Conservation (phyloP, 2,888 invertebrate genomes). For the Campopleginae sp. region DNA sequence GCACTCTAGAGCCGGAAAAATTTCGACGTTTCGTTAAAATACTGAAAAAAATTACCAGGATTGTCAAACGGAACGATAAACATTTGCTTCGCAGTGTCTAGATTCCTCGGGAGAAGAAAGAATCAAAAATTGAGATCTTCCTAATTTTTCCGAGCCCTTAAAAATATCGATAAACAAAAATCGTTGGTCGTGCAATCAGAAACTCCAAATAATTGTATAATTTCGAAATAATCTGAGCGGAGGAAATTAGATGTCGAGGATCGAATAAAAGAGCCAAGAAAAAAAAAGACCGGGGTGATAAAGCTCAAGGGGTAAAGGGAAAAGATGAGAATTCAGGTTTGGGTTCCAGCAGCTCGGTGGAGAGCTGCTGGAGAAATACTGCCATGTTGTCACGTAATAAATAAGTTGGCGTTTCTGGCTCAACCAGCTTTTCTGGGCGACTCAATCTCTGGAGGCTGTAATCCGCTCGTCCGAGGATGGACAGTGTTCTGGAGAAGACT, state of each 20-base stretch:
- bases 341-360: constrained; percentile 18
- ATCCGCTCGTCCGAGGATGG: constrained; percentile 29
- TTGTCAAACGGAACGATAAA: not conserved
- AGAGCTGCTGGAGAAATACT: constrained; percentile 46
- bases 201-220: not conserved
- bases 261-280: not conserved
- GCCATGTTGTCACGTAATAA: constrained; percentile 53
- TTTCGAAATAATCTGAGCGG: not conserved
- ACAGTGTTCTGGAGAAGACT: not conserved
- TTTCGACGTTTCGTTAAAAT: constrained; percentile 19
- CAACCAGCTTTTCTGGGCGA: constrained; percentile 25
- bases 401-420: constrained; percentile 37
- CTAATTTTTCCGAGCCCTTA: no score
- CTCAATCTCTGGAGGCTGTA: constrained; percentile 22
- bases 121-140: no score
- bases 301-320: constrained; percentile 21
- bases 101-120: not conserved
- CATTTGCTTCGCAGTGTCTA: no score
- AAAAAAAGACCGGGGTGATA: not conserved
- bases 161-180: no score
- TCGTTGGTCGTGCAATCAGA: no score
- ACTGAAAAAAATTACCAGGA: not conserved
- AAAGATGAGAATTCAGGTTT: constrained; percentile 38
- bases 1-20: constrained; percentile 38
- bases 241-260: not conserved